phyloP scores from a whole-genome alignment of 2,113 vertebrate genomes.

The Stomatorhinus ivindoensis region DNA sequence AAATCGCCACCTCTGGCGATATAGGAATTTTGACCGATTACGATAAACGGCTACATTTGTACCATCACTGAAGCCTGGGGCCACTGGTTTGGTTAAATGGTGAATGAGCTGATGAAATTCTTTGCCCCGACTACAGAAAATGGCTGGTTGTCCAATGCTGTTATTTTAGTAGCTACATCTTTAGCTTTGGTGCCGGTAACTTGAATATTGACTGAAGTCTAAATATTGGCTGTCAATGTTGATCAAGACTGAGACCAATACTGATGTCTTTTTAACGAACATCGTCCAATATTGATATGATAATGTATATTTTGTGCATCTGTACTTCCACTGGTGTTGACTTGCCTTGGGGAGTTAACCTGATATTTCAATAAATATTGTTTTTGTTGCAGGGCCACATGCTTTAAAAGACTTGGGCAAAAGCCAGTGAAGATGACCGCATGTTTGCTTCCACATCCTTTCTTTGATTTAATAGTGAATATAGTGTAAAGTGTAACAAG shows the following conservation, averaged over 20 bases:
- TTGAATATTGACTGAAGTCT: not conserved
- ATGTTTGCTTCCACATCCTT: not conserved
- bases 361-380: not conserved
- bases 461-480: not conserved
- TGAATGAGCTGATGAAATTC: not conserved
- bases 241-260: not conserved
- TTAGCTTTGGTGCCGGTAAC: not conserved
- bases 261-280: not conserved
- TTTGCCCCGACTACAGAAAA: not conserved
- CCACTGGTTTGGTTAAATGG: not conserved
- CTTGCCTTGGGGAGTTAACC: not conserved
- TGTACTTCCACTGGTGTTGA: not conserved
- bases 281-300: not conserved
- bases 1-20: not conserved
- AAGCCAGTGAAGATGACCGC: not conserved
- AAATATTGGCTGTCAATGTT: not conserved
- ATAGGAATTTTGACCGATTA: not conserved
- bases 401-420: not conserved
- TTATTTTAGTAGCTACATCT: not conserved
- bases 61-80: not conserved
- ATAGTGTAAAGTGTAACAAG: not conserved
- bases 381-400: not conserved
- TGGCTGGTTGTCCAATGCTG: not conserved
- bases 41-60: not conserved
- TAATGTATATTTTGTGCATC: not conserved